phyloP scores from a whole-genome alignment of 35 echinoderm and acorn worm species.

The Apostichopus parvimensis region DNA sequence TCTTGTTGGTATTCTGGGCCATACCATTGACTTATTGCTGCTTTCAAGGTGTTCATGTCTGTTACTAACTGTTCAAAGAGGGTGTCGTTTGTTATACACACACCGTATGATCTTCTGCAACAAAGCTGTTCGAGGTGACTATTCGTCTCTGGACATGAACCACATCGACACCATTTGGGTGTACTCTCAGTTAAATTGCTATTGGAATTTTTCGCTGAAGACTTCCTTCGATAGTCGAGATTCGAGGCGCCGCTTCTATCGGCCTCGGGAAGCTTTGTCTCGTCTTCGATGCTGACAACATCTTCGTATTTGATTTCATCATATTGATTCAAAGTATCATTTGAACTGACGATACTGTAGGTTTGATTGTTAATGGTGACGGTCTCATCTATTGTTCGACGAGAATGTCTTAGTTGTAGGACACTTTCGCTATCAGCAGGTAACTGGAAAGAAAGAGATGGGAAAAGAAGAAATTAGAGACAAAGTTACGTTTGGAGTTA shows the following conservation, averaged over 20 bases:
- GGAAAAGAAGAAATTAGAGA: no score
- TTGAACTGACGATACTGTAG: neutral
- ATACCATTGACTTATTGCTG: constrained; percentile 29
- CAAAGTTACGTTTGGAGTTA: no score
- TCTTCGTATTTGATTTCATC: neutral
- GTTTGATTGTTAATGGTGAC: neutral
- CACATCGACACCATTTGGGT: constrained; percentile 44
- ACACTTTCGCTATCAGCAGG: neutral
- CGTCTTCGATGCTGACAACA: neutral
- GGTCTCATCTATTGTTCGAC: neutral
- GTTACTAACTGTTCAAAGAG: constrained; percentile 39
- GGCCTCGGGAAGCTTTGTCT: neutral
- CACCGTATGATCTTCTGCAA: constrained; percentile 8
- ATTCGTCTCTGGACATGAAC: neutral
- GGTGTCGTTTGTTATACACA: constrained; percentile 12
- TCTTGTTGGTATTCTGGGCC: neutral
- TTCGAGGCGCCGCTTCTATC: no score
- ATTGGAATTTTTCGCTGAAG: neutral
- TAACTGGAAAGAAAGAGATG: neutral
- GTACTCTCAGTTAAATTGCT: neutral
- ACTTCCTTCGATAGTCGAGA: no score
- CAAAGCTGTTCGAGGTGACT: neutral
- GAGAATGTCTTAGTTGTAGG: neutral
- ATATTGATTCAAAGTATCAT: neutral
- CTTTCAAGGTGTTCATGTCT: constrained; percentile 13